Evolutionary conservation across 2,888 invertebrate genomes (phyloP).

Genomic region (Plebejus argus): DNA sequence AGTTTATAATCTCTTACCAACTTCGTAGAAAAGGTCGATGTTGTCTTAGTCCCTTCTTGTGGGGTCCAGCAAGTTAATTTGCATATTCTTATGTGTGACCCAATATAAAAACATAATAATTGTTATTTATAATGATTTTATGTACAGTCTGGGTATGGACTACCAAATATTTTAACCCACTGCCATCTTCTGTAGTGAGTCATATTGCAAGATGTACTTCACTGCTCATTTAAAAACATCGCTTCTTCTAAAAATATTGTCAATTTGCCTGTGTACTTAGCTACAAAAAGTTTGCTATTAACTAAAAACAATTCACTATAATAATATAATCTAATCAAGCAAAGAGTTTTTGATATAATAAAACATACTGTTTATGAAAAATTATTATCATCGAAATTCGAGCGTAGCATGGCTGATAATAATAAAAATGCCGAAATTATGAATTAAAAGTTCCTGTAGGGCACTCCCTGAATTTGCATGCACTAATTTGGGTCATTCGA

Average conservation of each 20-base stretch:
- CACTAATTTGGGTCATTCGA: conserved; percentile 10
- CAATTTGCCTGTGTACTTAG: too few species aligned
- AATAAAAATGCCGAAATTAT: conserved; percentile 14
- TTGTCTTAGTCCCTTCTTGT: neutral
- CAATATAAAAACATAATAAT: conserved; percentile 1
- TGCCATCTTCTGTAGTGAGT: neutral
- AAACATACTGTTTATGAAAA: conserved; percentile 27
- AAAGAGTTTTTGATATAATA: neutral
- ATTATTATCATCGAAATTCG: conserved; percentile 10
- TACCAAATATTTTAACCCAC: neutral
- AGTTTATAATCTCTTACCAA: neutral
- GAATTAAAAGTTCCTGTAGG: neutral
- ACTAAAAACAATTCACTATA: too few species aligned
- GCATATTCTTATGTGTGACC: neutral
- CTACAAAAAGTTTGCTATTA: too few species aligned
- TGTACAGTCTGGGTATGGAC: neutral
- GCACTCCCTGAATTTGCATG: neutral
- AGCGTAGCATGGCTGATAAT: conserved; percentile 12
- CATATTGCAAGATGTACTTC: neutral
- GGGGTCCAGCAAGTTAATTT: conserved; percentile 1
- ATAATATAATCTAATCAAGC: neutral
- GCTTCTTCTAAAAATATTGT: too few species aligned
- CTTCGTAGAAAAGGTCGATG: neutral
- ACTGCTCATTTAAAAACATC: too few species aligned
- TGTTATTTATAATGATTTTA: conserved; percentile 12